Conservation (phyloP, 2,113 vertebrate genomes). For the Caloenas nicobarica region DNA sequence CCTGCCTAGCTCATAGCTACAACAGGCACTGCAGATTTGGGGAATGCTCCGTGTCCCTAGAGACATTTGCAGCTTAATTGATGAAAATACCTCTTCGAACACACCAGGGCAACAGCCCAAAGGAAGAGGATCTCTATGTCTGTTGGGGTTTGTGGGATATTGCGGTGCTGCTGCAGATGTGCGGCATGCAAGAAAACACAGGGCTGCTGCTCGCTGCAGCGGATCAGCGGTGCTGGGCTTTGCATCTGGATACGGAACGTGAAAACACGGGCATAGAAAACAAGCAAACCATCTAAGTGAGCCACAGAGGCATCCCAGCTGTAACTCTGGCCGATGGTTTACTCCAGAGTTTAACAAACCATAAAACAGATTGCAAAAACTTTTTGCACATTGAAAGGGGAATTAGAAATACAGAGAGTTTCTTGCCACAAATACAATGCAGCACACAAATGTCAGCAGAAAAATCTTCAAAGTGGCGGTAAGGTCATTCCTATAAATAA, state of each 20-base stretch:
- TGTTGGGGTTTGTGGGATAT: background rate
- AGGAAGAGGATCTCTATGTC: background rate
- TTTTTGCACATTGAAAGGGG: background rate
- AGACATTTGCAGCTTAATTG: background rate
- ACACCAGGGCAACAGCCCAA: background rate
- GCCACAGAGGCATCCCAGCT: background rate
- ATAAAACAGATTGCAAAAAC: background rate
- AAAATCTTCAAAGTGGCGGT: background rate
- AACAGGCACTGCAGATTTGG: background rate
- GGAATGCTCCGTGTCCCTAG: background rate
- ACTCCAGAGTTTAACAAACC: background rate
- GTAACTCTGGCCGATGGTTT: background rate
- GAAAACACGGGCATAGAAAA: background rate
- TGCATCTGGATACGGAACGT: fast-evolving
- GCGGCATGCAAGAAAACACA: background rate
- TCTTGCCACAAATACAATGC: background rate
- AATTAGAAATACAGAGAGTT: background rate
- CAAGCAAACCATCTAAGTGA: background rate
- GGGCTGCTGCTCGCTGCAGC: fast-evolving
- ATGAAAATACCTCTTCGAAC: background rate
- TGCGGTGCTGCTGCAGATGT: background rate
- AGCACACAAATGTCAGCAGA: slow-evolving; percentile 21
- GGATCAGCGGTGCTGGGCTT: background rate
- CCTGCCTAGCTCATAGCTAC: background rate
- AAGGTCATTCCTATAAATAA: slow-evolving; percentile 66